phyloP scores from a whole-genome alignment of 2,888 invertebrate species.

The Leucoptera coffeella region DNA sequence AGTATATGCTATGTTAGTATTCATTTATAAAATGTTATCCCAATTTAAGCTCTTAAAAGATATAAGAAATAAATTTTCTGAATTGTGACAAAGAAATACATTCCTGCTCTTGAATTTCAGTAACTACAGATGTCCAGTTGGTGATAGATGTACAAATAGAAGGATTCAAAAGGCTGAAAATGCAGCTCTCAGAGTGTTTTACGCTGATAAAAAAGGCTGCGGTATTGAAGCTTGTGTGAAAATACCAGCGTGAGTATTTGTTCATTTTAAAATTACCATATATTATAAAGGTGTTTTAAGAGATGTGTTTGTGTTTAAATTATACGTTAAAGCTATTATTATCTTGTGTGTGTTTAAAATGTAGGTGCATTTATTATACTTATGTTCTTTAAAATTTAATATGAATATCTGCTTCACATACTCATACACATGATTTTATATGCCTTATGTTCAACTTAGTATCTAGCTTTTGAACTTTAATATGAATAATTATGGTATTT shows the following conservation, averaged over 20 bases:
- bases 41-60: not conserved
- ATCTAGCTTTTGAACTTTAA: conserved; percentile 1
- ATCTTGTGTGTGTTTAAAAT: too few species aligned
- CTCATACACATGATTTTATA: too few species aligned
- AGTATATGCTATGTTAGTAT: too few species aligned
- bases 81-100: not conserved
- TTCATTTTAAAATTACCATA: too few species aligned
- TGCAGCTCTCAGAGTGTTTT: conserved; percentile 79
- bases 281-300: too few species aligned
- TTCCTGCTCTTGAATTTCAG: conserved; percentile 44
- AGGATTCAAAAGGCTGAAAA: conserved; percentile 86
- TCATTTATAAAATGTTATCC: too few species aligned
- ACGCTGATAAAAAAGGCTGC: conserved; percentile 92
- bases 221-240: conserved; percentile 77
- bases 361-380: too few species aligned
- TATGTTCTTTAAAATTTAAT: too few species aligned
- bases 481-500: conserved; percentile 2
- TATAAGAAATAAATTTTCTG: not conserved
- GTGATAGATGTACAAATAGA: conserved; percentile 88
- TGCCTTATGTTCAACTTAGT: too few species aligned
- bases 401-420: too few species aligned
- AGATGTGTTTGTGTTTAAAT: too few species aligned
- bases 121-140: conserved; percentile 84
- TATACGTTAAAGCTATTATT: too few species aligned
- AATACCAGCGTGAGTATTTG: conserved; percentile 57